Conservation (phyloP, 2,888 invertebrate genomes). For the Pecten maximus region DNA sequence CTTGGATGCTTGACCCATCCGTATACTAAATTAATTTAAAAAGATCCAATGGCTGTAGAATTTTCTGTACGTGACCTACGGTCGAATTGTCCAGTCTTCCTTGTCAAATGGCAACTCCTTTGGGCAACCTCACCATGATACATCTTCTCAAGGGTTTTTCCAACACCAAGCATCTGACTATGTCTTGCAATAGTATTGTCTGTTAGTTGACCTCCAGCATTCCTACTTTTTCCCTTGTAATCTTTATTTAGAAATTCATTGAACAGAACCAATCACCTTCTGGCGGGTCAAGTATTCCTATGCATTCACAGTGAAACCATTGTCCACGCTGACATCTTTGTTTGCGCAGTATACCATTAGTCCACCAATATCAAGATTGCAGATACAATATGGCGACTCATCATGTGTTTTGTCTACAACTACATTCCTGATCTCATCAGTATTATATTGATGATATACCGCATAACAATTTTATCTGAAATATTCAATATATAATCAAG, state of each 20-base stretch:
- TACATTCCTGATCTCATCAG: constrained; percentile 20
- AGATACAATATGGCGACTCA: constrained; percentile 21
- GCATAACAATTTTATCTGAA: constrained; percentile 1
- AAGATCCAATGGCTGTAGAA: no score
- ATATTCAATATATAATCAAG: neutral
- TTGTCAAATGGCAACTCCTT: no score
- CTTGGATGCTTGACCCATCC: no score
- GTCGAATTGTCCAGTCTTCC: no score
- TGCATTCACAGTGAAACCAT: constrained; percentile 50
- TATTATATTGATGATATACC: constrained; percentile 38
- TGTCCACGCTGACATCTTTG: constrained; percentile 27
- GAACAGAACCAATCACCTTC: constrained; percentile 50
- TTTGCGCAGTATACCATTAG: constrained; percentile 43
- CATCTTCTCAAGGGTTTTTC: no score
- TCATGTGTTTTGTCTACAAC: neutral
- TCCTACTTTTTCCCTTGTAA: constrained; percentile 44
- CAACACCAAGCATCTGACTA: no score
- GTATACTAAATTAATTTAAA: no score
- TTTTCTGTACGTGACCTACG: no score
- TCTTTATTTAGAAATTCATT: constrained; percentile 50
- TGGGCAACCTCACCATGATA: no score
- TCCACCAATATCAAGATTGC: constrained; percentile 18
- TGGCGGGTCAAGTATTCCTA: constrained; percentile 43
- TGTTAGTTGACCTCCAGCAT: constrained; percentile 41
- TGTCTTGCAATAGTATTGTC: no score